A percentile compares a stretch with the other conserved stretches of the same genome.
Evolutionary conservation across 2,113 vertebrate species (phyloP).

Genomic region (Urocynchramus pylzowi): DNA sequence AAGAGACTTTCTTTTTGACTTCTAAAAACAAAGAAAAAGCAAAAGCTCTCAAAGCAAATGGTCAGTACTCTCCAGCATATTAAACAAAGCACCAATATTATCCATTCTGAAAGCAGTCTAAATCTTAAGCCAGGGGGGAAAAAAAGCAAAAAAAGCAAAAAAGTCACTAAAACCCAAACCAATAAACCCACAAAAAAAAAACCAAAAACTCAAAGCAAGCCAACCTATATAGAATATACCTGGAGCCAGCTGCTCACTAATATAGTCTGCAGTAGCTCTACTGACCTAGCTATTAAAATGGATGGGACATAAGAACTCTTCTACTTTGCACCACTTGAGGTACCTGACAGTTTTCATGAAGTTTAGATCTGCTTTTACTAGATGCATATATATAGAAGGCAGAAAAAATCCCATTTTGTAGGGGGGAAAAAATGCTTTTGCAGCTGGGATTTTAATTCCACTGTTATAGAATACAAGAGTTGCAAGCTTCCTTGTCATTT

Average conservation of each 20-base stretch:
- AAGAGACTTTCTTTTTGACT: not conserved
- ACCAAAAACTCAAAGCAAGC: not conserved
- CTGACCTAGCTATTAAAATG: not conserved
- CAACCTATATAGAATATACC: not conserved
- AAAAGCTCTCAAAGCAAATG: not conserved
- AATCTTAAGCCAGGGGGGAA: not conserved
- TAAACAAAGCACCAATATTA: not conserved
- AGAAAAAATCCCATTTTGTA: not conserved
- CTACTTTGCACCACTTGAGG: not conserved
- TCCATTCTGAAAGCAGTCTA: not conserved
- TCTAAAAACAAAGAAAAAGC: not conserved
- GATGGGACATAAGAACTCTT: not conserved
- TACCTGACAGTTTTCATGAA: not conserved
- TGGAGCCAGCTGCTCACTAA: not conserved
- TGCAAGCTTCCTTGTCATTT: not conserved
- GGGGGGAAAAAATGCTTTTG: not conserved
- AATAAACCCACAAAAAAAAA: not conserved
- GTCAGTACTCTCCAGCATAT: not conserved
- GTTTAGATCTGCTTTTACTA: not conserved
- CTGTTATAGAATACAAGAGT: not conserved
- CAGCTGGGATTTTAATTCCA: not conserved
- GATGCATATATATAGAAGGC: not conserved
- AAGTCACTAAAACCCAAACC: not conserved
- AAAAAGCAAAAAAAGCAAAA: not conserved
- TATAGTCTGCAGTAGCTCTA: not conserved